Evolutionary conservation across 2,888 invertebrate species (phyloP).

Genomic region (Horisme vitalbata): DNA sequence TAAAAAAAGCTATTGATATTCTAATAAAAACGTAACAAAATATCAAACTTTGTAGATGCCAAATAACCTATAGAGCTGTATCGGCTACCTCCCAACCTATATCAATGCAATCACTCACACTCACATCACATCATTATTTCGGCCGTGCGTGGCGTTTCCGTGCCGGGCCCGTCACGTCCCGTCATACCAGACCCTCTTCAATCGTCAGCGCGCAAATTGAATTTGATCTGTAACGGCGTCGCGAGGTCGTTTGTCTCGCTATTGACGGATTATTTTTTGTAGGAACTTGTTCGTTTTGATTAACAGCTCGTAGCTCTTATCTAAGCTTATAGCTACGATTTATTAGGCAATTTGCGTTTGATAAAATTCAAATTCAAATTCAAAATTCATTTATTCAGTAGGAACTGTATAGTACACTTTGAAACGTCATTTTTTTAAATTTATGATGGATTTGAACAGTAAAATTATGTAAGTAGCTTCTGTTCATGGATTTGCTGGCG

Average conservation of each 20-base stretch:
- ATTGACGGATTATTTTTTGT: slow-evolving; percentile 59
- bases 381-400: no score
- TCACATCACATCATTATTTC: slow-evolving; percentile 56
- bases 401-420: no score
- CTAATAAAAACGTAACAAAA: no score
- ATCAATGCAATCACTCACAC: slow-evolving; percentile 49
- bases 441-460: no score
- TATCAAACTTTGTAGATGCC: no score
- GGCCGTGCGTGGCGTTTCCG: slow-evolving; percentile 38
- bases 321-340: not conserved
- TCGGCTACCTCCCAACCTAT: not conserved
- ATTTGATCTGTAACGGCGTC: slow-evolving; percentile 75
- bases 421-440: no score
- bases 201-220: slow-evolving; percentile 77
- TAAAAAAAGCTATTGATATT: no score
- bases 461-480: no score
- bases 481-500: no score
- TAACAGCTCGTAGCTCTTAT: not conserved
- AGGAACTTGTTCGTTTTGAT: slow-evolving; percentile 20
- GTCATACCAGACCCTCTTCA: slow-evolving; percentile 76
- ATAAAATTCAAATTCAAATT: no score
- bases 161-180: slow-evolving; percentile 41
- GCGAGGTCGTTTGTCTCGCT: slow-evolving; percentile 67
- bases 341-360: no score
- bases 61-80: not conserved